Conservation (phyloP, 2,888 invertebrate genomes). For the Vanessa cardui region DNA sequence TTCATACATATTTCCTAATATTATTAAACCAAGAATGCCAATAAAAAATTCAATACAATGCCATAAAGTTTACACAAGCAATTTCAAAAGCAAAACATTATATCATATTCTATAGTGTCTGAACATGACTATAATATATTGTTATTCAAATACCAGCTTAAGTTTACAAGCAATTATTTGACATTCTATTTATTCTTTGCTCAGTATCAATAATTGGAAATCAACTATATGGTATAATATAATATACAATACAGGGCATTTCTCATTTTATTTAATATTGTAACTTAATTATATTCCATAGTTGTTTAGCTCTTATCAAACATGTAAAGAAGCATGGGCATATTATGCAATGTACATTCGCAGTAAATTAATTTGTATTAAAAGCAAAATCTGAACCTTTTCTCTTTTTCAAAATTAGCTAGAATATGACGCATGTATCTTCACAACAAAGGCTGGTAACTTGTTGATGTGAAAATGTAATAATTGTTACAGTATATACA, state of each 20-base stretch:
- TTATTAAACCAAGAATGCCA: neutral
- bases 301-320: no score
- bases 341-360: no score
- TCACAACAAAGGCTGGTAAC: no score
- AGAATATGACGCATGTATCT: no score
- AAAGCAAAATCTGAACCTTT: no score
- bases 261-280: neutral
- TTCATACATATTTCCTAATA: neutral
- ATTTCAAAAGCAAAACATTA: slow-evolving; percentile 16
- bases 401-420: no score
- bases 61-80: slow-evolving; percentile 3
- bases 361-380: no score
- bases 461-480: no score
- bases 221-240: no score
- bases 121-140: slow-evolving; percentile 1
- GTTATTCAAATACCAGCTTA: slow-evolving; percentile 35
- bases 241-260: neutral
- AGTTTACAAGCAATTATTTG: slow-evolving; percentile 22
- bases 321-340: no score
- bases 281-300: neutral
- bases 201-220: neutral
- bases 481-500: no score
- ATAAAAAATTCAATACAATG: neutral
- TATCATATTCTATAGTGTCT: neutral
- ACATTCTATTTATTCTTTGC: slow-evolving; percentile 5